Conservation (phyloP, 2,113 vertebrate species). For the Pterophyllum scalare region DNA sequence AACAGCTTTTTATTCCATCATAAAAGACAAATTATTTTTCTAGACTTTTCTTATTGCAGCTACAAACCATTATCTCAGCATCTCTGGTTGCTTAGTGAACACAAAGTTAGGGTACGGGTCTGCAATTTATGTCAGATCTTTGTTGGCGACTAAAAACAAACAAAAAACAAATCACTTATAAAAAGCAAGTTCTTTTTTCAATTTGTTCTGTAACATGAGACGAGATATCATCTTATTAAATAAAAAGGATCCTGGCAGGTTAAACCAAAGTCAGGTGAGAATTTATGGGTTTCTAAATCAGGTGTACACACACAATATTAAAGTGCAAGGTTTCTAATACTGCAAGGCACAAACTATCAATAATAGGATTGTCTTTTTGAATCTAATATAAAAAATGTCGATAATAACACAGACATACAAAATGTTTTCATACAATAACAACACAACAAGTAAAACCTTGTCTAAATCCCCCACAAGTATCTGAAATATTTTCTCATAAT, state of each 20-base stretch:
- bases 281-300: conserved; percentile 36
- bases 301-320: conserved; percentile 50
- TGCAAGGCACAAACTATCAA: conserved; percentile 81
- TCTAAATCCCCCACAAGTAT: conserved; percentile 65
- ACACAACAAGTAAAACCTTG: conserved; percentile 85
- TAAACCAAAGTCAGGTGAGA: conserved; percentile 8
- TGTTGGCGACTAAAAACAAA: conserved; percentile 17
- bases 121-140: conserved; percentile 7
- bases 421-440: conserved; percentile 68
- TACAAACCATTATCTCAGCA: conserved; percentile 40
- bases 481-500: conserved; percentile 61
- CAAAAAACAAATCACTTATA: conserved; percentile 14
- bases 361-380: conserved; percentile 59
- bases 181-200: not conserved
- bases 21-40: conserved; percentile 42
- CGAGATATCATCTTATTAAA: not conserved
- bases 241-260: conserved; percentile 28
- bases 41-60: conserved; percentile 21
- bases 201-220: not conserved
- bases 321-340: conserved; percentile 79
- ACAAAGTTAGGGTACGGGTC: not conserved
- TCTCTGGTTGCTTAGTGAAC: conserved; percentile 15
- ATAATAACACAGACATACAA: conserved; percentile 62
- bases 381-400: conserved; percentile 66
- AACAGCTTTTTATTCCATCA: conserved; percentile 68